Evolutionary conservation across 2,888 invertebrate genomes (phyloP), one percentile per base, ranked within the genome.

Genomic region (Limnephilus lunatus): DNA sequence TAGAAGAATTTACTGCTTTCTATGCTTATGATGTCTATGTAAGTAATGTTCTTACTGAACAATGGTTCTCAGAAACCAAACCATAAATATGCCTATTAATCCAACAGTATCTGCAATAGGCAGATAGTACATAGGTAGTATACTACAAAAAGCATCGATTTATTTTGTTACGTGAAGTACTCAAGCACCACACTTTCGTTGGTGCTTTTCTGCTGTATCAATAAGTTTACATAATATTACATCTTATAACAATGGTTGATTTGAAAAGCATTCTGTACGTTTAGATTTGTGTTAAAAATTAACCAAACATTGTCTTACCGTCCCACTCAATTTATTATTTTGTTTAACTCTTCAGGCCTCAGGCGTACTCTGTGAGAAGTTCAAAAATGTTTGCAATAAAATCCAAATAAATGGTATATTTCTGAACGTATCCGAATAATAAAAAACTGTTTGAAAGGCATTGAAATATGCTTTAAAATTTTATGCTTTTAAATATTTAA

Each of bases 71-170:
- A n/a, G 86, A 86, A 39, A 44, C 86, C 30, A 44, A 25, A n/a
- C 44, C 30, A 83, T 83, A 86, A 86, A 86, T 86, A 48, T 48
- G 44, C n/a, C 86, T 44, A 68, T 68, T 19, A 85, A 85, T n/a
- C 7, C 32, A 44, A n/a, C 85, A 39, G n/a, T 85, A 19, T 68
- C 53, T 68, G 68, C 68, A n/a, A n/a, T 9, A 68, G 25, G 3
- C 48, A 48, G 35, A 83, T 35, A 83, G 35, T 83, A 83, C 35
- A 35, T 4, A 35, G 35, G 35, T 4, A 35, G 35, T 35, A 35
- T 25, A 68, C 25, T n/a, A 68, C 68, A 68, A 68, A 68, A 68
- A 68, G 9, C 9, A 25, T n/a, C 19, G 68, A 68, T 68, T 68
- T 68, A n/a, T 68, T 68, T 68, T 68, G 68, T 68, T 19, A 68